Conservation (phyloP, 2,113 vertebrate species). For the Ivindomyrus marchei region DNA sequence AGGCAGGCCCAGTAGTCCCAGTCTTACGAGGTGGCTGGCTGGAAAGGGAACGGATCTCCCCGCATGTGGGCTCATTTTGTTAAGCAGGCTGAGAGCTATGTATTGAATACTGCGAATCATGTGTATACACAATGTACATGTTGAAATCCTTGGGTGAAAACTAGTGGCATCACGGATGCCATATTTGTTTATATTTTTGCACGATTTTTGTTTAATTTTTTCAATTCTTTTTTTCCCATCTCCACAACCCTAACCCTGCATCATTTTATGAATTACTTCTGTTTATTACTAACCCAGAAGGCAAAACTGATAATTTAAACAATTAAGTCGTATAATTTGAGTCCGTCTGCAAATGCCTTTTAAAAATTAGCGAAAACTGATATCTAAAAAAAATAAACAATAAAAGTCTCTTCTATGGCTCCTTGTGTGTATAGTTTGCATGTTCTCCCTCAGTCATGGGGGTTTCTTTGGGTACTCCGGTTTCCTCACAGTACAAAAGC, state of each 20-base stretch:
- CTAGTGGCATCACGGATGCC: neutral
- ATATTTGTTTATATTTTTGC: neutral
- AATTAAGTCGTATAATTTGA: neutral
- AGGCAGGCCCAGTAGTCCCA: neutral
- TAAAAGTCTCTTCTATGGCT: neutral
- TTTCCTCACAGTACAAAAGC: too few species aligned
- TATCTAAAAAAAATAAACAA: neutral
- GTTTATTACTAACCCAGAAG: neutral
- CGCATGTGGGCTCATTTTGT: neutral
- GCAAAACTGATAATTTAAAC: neutral
- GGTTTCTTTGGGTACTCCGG: neutral
- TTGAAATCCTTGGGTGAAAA: neutral
- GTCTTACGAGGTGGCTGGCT: too few species aligned
- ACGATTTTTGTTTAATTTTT: too few species aligned
- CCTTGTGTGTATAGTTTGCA: neutral
- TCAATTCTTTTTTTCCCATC: neutral
- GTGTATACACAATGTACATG: neutral
- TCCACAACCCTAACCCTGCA: neutral
- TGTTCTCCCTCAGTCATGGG: neutral
- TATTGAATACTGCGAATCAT: neutral
- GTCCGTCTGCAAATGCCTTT: neutral
- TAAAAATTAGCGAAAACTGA: neutral
- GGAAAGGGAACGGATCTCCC: neutral
- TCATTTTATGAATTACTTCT: neutral
- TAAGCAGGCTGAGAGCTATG: neutral